Evolutionary conservation across 1,140 invertebrate species (phyloP).

Genomic region (Apis mellifera): DNA sequence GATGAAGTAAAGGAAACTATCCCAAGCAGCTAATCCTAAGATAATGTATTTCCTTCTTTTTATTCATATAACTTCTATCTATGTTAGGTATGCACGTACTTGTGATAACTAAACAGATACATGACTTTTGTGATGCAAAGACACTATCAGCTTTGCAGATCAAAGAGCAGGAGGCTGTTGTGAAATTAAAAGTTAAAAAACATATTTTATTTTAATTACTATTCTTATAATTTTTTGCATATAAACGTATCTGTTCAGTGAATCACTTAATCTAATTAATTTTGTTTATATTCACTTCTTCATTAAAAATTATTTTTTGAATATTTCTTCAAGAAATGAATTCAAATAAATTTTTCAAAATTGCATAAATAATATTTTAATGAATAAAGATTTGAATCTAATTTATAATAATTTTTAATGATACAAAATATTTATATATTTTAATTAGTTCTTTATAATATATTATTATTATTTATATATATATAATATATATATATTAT

Average conservation of each 20-base stretch:
- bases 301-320: background rate
- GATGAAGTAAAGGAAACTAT: slow-evolving; percentile 77
- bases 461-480: slow-evolving; percentile 25
- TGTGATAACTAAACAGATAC: slow-evolving; percentile 80
- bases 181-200: slow-evolving; percentile 15
- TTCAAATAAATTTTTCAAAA: slow-evolving; percentile 32
- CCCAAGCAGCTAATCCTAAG: slow-evolving; percentile 81
- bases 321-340: slow-evolving; percentile 7
- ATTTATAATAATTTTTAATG: slow-evolving; percentile 20
- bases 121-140: slow-evolving; percentile 69
- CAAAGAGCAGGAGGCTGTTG: slow-evolving; percentile 78
- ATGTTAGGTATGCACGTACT: slow-evolving; percentile 79
- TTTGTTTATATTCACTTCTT: background rate
- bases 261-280: slow-evolving; percentile 30
- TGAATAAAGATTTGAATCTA: background rate
- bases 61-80: slow-evolving; percentile 78
- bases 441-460: slow-evolving; percentile 41
- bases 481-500: slow-evolving; percentile 35
- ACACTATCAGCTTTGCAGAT: slow-evolving; percentile 70
- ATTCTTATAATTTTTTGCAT: background rate
- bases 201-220: background rate
- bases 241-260: slow-evolving; percentile 47
- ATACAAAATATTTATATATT: slow-evolving; percentile 34
- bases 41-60: slow-evolving; percentile 78
- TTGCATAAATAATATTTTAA: slow-evolving; percentile 11